A percentile compares a stretch with the other conserved stretches of the same genome.
phyloP scores from a whole-genome alignment of 1,140 invertebrate species.

The Drosophila lacertosa region DNA sequence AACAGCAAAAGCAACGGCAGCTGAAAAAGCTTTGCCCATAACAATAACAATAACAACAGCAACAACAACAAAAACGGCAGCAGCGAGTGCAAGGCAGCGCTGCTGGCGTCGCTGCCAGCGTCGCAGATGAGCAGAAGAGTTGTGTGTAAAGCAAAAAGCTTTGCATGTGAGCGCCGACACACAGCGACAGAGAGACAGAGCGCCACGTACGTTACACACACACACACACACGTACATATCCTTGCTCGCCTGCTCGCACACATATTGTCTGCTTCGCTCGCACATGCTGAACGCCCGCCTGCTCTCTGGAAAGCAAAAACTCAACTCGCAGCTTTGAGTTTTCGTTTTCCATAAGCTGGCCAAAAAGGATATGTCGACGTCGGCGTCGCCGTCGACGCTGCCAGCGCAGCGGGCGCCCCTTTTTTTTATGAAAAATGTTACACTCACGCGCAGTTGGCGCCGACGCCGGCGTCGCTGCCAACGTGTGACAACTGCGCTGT shows the following conservation, averaged over 20 bases:
- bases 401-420: slow-evolving; percentile 51
- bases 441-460: slow-evolving; percentile 71
- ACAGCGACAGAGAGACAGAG: slow-evolving; percentile 49
- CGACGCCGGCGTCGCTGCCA: slow-evolving; percentile 51
- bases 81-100: slow-evolving; percentile 38
- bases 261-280: slow-evolving; percentile 15
- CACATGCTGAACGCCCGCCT: slow-evolving; percentile 6
- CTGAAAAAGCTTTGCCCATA: slow-evolving; percentile 45
- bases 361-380: slow-evolving; percentile 76
- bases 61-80: slow-evolving; percentile 16
- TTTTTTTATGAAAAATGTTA: slow-evolving; percentile 78
- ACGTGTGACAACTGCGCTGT: slow-evolving; percentile 72
- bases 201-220: slow-evolving; percentile 61
- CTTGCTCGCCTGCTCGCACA: slow-evolving; percentile 30
- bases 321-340: slow-evolving; percentile 65
- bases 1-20: slow-evolving; percentile 13
- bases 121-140: slow-evolving; percentile 72
- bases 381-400: slow-evolving; percentile 41
- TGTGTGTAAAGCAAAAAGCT: slow-evolving; percentile 50
- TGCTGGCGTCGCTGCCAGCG: slow-evolving; percentile 38
- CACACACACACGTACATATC: slow-evolving; percentile 8
- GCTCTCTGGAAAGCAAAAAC: slow-evolving; percentile 64
- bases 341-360: slow-evolving; percentile 75
- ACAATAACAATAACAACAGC: slow-evolving; percentile 31
- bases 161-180: slow-evolving; percentile 41